Base-by-base conservation (phyloP, 2,888 invertebrate genomes). In the Perithous albicinctus region DNA sequence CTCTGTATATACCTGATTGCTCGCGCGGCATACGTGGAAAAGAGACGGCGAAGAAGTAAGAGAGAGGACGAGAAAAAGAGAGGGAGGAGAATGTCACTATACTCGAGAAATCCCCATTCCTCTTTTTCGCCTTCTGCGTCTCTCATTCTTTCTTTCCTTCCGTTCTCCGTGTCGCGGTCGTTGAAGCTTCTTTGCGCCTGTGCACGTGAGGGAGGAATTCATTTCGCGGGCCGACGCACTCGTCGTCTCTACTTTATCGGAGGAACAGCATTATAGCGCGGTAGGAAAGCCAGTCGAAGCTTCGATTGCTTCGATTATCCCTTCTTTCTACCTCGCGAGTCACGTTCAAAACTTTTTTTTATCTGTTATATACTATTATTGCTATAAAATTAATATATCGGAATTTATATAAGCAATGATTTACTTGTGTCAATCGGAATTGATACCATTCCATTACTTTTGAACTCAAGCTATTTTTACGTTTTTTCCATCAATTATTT, bases 151-250 rank as follows among this genome's bases (percentile, higher is more conserved):
- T 70, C 63, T 56, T 80, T 70, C 56, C 51, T 75, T 73, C 48
- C 56, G 43, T 69, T 59, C 15, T 43, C 29, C 61, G 15, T 8
- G n/a, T 56, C 59, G 67, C 73, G 64, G 61, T 74, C 80, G 75
- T 76, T 48, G 63, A 59, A 75, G 75, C 70, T 78, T 78, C 75
- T 82, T 76, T 82, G 75, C 73, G 74, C 56, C 80, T 61, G 70
- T 69, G 61, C 66, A 74, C 80, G 84, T 86, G 86, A 85, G 88
- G 89, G 89, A 89, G 90, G 89, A 91, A 91, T 91, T 91, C 91
- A 91, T 91, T 91, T 91, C 91, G 91, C 91, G 91, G 90, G 89
- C 90, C 90, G 90, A 91, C 91, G 91, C 91, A 90, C 89, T 88
- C 91, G 89, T 88, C 89, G 69, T 90, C 86, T 86, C 81, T 67